Conservation (phyloP, 2,888 invertebrate species). For the Eubasilissa splendida region DNA sequence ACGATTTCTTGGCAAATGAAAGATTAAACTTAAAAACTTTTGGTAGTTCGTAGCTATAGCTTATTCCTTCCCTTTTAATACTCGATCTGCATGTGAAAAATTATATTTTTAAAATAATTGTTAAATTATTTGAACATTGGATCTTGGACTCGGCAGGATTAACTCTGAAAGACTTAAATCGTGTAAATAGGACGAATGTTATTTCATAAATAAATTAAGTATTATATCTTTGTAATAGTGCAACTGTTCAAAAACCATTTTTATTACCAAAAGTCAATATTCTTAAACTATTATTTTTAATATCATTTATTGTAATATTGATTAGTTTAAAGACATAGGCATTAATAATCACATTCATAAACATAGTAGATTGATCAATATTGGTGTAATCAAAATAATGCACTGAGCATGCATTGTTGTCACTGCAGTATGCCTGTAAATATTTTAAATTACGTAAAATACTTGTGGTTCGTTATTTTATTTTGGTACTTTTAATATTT, state of each 20-base stretch:
- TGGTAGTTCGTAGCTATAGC: no score
- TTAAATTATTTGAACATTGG: slow-evolving; percentile 5
- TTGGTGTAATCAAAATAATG: no score
- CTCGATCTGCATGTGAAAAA: slow-evolving; percentile 14
- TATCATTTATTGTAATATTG: background rate
- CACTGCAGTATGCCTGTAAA: no score
- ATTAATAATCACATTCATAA: no score
- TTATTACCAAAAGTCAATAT: background rate
- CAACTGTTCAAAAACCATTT: background rate
- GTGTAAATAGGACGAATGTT: slow-evolving; percentile 18
- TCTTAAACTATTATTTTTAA: background rate
- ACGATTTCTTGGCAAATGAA: slow-evolving; percentile 35
- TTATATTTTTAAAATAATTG: slow-evolving; percentile 19
- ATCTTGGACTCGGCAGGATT: slow-evolving; percentile 12
- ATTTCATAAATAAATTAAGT: slow-evolving; percentile 19
- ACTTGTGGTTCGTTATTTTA: no score
- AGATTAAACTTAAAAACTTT: background rate
- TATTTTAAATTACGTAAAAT: no score
- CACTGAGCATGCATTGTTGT: no score
- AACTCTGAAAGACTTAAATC: slow-evolving; percentile 17
- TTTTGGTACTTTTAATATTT: no score
- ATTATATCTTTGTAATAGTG: background rate
- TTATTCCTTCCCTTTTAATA: background rate
- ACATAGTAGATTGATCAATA: no score
- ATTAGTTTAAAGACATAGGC: background rate